A percentile compares a stretch with the other conserved stretches of the same genome.
phyloP scores from a whole-genome alignment of 2,113 vertebrate species.

The Vulpes lagopus region DNA sequence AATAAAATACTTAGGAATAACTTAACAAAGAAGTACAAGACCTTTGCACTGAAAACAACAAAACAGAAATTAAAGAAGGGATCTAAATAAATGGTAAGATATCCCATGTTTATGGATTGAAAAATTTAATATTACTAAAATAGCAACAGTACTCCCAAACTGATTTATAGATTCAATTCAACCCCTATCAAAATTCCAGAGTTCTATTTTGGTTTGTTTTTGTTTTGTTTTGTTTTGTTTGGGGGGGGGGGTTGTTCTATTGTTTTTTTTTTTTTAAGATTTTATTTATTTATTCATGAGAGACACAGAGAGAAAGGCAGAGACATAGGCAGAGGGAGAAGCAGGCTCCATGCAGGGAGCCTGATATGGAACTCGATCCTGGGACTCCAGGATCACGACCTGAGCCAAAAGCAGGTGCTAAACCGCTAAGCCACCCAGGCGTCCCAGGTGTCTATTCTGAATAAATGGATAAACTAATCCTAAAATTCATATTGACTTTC shows the following conservation, averaged over 20 bases:
- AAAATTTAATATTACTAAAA: background rate
- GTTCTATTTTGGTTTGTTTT: too few species aligned
- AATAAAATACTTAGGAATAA: background rate
- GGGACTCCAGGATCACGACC: too few species aligned
- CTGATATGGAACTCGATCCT: too few species aligned
- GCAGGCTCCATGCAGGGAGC: too few species aligned
- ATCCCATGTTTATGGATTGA: background rate
- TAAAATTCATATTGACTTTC: background rate
- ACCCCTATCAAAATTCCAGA: background rate
- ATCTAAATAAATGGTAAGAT: background rate
- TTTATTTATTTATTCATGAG: too few species aligned
- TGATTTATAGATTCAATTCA: background rate
- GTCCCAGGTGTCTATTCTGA: background rate
- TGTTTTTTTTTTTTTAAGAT: too few species aligned
- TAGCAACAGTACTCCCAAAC: background rate
- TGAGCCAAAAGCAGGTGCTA: too few species aligned
- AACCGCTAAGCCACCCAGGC: too few species aligned
- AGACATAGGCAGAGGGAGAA: too few species aligned
- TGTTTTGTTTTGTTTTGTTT: too few species aligned
- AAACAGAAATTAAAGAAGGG: background rate
- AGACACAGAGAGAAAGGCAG: too few species aligned
- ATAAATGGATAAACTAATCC: background rate
- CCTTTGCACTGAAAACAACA: background rate
- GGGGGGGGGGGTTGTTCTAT: too few species aligned
- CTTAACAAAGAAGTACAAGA: background rate